Evolutionary conservation across 2,113 vertebrate genomes (phyloP).

Genomic region (Spea bombifrons): DNA sequence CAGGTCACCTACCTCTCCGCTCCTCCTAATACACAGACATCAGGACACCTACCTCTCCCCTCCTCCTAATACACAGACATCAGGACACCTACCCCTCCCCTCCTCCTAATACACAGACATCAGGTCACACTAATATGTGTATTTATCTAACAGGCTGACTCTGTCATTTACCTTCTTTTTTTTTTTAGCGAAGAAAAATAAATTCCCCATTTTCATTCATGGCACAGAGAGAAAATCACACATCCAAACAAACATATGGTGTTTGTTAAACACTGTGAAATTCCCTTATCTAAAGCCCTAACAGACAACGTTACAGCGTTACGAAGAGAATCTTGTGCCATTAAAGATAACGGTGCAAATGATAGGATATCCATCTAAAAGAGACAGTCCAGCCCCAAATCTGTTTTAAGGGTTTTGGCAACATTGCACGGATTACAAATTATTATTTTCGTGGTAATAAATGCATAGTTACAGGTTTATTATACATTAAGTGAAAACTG

Average conservation of each 20-base stretch:
- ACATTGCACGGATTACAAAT: too few relatives aligned
- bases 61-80: slow-evolving; percentile 10
- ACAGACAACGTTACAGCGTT: slow-evolving; percentile 22
- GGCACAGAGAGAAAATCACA: neutral
- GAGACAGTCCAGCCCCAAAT: too few relatives aligned
- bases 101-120: neutral
- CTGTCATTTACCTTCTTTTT: neutral
- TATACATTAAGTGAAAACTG: too few relatives aligned
- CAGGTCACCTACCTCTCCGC: neutral
- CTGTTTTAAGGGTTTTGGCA: too few relatives aligned
- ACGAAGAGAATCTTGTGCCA: slow-evolving; percentile 41
- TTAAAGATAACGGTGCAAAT: slow-evolving; percentile 14
- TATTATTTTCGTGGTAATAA: too few relatives aligned
- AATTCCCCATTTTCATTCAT: neutral
- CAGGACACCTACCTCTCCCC: neutral
- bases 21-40: slow-evolving; percentile 4
- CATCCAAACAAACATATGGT: neutral
- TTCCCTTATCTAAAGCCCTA: slow-evolving; percentile 22
- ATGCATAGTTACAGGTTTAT: too few relatives aligned
- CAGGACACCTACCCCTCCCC: neutral
- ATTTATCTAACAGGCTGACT: neutral
- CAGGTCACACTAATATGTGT: neutral
- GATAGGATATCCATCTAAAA: slow-evolving; percentile 3
- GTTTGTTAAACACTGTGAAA: slow-evolving; percentile 25
- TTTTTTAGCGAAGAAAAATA: neutral